Percentiles rank a stretch among this genome's conserved stretches.
Conservation (phyloP, 2,797 vertebrate genomes). For the Gila robusta region DNA sequence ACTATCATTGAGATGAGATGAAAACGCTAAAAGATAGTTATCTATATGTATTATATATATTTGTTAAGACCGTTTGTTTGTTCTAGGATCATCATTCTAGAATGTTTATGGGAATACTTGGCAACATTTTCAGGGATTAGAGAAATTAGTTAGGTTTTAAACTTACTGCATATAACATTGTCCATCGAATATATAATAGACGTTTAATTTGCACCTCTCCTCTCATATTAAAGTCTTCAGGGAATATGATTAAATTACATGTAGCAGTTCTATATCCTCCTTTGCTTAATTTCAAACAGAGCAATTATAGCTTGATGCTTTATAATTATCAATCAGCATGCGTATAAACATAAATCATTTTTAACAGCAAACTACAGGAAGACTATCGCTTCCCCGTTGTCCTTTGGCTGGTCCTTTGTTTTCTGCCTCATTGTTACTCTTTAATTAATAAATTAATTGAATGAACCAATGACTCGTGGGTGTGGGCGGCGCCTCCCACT, state of each 20-base stretch:
- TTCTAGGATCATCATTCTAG: background rate
- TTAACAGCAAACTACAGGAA: slow-evolving; percentile 9
- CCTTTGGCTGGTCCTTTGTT: slow-evolving; percentile 39
- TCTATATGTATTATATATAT: background rate
- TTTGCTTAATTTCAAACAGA: slow-evolving; percentile 20
- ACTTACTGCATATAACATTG: background rate
- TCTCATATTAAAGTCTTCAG: background rate
- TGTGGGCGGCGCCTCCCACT: slow-evolving; percentile 77
- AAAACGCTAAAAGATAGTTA: background rate
- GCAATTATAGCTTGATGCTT: slow-evolving; percentile 10
- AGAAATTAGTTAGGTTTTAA: background rate
- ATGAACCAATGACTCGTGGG: slow-evolving; percentile 63
- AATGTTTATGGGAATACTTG: background rate
- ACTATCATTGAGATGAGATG: background rate
- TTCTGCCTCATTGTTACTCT: slow-evolving; percentile 46
- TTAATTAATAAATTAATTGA: slow-evolving; percentile 77
- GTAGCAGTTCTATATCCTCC: background rate
- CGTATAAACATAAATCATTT: slow-evolving; percentile 34
- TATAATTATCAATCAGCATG: slow-evolving; percentile 16
- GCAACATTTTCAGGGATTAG: background rate
- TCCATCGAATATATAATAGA: background rate
- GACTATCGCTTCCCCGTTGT: slow-evolving; percentile 11
- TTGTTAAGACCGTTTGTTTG: background rate
- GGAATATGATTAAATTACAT: background rate
- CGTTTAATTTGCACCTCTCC: background rate